A percentile compares a stretch with the other conserved stretches of the same genome.
phyloP scores from a whole-genome alignment of 2,888 invertebrate genomes.

The Melieria omissa region DNA sequence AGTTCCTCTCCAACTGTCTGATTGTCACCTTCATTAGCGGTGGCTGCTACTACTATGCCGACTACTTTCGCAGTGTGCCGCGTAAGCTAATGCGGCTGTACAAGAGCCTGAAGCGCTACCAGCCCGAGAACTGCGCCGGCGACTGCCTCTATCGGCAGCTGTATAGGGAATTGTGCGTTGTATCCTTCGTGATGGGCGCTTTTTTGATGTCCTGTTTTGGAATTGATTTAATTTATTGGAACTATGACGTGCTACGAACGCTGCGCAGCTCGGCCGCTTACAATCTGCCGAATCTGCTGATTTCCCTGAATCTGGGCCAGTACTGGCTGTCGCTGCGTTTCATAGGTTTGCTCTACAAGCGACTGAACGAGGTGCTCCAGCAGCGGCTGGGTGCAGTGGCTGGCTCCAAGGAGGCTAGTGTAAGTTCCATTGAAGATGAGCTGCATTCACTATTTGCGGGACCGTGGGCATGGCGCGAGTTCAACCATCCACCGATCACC shows the following conservation, averaged over 20 bases:
- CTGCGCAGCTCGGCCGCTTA: conserved; percentile 32
- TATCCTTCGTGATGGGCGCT: background rate
- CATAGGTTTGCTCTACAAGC: conserved; percentile 28
- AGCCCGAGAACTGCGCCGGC: background rate
- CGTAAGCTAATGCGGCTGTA: conserved; percentile 23
- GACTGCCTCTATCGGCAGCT: background rate
- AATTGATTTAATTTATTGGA: conserved; percentile 1
- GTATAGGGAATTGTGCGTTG: conserved; percentile 11
- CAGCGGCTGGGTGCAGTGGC: background rate
- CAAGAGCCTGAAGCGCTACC: conserved; percentile 23
- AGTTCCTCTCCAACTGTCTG: conserved; percentile 37
- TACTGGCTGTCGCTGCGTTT: conserved; percentile 44
- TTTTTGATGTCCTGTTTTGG: conserved; percentile 10
- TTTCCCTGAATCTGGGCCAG: conserved; percentile 40
- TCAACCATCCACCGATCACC: conserved; percentile 4
- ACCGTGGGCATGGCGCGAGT: conserved; percentile 38
- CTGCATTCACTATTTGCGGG: background rate
- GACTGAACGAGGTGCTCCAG: conserved; percentile 26
- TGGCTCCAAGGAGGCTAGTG: background rate
- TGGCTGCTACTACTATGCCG: conserved; percentile 32
- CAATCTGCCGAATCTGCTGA: conserved; percentile 42
- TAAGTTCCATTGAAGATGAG: background rate
- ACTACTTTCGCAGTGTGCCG: conserved; percentile 28
- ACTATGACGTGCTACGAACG: background rate
- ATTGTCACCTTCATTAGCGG: conserved; percentile 30